Conservation (phyloP, 2,888 invertebrate genomes). For the Ecliptopera silaceata region DNA sequence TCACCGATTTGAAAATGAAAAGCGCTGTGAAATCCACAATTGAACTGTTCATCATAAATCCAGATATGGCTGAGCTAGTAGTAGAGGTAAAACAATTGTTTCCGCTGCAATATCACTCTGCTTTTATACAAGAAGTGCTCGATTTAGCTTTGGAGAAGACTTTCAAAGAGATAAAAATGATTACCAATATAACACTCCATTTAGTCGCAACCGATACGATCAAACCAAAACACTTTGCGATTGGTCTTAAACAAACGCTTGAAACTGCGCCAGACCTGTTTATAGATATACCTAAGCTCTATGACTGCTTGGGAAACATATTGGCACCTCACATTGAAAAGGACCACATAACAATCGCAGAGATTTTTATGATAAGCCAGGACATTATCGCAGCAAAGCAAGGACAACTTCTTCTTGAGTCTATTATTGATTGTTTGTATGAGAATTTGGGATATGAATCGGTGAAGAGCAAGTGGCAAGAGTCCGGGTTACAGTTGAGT, state of each 20-base stretch:
- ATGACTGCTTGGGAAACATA: conserved; percentile 90
- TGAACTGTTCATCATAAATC: conserved; percentile 57
- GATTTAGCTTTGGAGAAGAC: conserved; percentile 64
- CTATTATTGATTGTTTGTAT: conserved; percentile 59
- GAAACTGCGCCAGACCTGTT: conserved; percentile 87
- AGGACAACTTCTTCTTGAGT: conserved; percentile 62
- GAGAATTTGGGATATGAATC: conserved; percentile 72
- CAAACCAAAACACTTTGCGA: conserved; percentile 70
- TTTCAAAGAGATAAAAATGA: conserved; percentile 60
- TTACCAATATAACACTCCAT: conserved; percentile 69
- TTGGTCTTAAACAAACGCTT: conserved; percentile 86
- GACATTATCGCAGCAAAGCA: conserved; percentile 61
- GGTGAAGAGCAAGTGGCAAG: conserved; percentile 67
- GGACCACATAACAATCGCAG: conserved; percentile 68
- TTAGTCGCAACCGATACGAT: conserved; percentile 75
- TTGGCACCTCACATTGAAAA: conserved; percentile 76
- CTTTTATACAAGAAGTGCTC: conserved; percentile 63
- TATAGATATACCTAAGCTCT: conserved; percentile 93
- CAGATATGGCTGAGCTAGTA: conserved; percentile 58
- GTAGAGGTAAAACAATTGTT: conserved; percentile 58
- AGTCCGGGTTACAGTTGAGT: conserved; percentile 62
- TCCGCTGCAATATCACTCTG: conserved; percentile 61
- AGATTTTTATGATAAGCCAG: conserved; percentile 59
- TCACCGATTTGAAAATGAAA: conserved; percentile 54
- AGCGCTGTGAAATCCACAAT: conserved; percentile 60